These are phyloP conservation scores for Monodelphis domestica DNA, from an alignment of 2,797 vertebrate species.

Conservation along the genomic window DNA sequence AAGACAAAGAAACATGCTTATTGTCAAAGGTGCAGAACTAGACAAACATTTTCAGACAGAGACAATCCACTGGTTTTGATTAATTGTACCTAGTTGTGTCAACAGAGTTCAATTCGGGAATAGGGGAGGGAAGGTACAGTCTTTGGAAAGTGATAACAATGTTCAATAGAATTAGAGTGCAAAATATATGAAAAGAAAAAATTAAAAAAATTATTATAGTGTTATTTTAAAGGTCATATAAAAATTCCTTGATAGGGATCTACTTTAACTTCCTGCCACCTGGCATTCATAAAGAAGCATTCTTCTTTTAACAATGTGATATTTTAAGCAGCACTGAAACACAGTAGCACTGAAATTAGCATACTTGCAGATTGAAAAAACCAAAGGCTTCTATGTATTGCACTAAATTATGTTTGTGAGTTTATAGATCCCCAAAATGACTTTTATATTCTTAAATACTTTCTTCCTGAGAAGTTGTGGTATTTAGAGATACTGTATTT, in stretches of 20 bases:
- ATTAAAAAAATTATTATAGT: slow-evolving; percentile 22
- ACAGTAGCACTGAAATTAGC: slow-evolving; percentile 7
- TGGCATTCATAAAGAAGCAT: not conserved
- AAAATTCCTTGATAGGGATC: slow-evolving; percentile 10
- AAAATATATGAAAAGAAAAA: not conserved
- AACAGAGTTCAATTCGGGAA: not conserved
- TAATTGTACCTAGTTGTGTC: not conserved
- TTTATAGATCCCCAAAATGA: not conserved
- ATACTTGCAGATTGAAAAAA: slow-evolving; percentile 3
- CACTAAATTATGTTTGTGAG: slow-evolving; percentile 13
- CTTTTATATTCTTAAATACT: not conserved
- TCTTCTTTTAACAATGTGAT: slow-evolving; percentile 3
- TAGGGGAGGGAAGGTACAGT: not conserved
- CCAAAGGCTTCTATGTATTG: slow-evolving; percentile 1
- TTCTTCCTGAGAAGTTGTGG: not conserved
- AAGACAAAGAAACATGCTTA: not conserved
- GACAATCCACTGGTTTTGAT: not conserved
- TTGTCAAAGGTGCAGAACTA: not conserved
- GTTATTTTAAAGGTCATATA: slow-evolving; percentile 1
- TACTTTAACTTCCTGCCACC: slow-evolving; percentile 32
- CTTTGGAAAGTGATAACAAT: not conserved
- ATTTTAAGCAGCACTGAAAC: not conserved
- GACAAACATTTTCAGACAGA: not conserved
- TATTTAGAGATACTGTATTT: slow-evolving; percentile 5
- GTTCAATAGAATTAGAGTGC: not conserved